phyloP scores from a whole-genome alignment of 2,113 vertebrate species.

The Colistium nudipinnis region DNA sequence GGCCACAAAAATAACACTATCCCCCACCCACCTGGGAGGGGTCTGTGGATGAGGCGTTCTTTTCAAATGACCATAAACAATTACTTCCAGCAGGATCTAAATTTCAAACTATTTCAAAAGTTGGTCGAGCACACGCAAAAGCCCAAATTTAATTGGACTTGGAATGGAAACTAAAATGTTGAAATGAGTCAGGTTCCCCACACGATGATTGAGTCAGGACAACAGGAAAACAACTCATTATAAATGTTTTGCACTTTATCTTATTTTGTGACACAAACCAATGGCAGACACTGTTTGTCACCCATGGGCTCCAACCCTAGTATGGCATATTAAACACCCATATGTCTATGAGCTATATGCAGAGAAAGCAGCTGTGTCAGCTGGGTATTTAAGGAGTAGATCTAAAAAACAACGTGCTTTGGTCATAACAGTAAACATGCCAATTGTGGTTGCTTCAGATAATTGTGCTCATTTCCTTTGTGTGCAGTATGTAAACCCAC shows the following conservation, averaged over 20 bases:
- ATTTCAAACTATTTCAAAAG: constrained; percentile 23
- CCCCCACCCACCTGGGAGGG: constrained; percentile 52
- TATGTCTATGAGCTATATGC: background rate
- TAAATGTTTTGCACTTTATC: background rate
- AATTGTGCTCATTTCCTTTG: constrained; percentile 7
- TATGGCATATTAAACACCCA: background rate
- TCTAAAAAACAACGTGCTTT: background rate
- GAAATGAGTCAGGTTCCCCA: too few species aligned
- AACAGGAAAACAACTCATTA: background rate
- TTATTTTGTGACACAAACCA: background rate
- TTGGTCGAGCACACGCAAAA: constrained; percentile 11
- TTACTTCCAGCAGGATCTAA: constrained; percentile 30
- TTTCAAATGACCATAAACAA: constrained; percentile 33
- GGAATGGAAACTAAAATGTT: background rate
- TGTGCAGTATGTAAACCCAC: background rate
- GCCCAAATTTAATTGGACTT: background rate
- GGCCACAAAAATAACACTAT: constrained; percentile 21
- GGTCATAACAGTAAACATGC: constrained; percentile 20
- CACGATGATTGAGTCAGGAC: constrained; percentile 1
- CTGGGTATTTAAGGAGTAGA: constrained; percentile 3
- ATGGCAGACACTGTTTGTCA: background rate
- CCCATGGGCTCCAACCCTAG: background rate
- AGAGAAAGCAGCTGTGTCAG: background rate
- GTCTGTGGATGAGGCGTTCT: constrained; percentile 45
- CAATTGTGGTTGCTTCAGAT: background rate